Evolutionary conservation across 2,113 vertebrate genomes (phyloP).

Genomic region (Microtus montanus): DNA sequence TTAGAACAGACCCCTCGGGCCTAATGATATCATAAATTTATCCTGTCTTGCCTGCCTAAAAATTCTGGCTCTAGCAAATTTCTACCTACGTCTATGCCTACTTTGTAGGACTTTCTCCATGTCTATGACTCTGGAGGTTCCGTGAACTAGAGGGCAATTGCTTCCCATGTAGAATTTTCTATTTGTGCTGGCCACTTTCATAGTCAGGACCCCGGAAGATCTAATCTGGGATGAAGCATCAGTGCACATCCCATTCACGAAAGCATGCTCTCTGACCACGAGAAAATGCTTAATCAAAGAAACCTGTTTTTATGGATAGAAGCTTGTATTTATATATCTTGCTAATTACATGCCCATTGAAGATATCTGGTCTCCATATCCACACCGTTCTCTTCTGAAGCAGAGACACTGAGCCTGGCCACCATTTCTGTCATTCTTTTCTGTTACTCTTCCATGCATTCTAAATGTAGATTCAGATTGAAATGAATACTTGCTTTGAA

Average conservation of each 20-base stretch:
- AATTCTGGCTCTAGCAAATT: neutral
- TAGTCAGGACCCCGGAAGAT: neutral
- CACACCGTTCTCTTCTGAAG: neutral
- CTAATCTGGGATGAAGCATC: too few relatives aligned
- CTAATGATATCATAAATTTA: neutral
- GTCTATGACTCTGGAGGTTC: neutral
- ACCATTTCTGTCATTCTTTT: neutral
- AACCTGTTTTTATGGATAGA: neutral
- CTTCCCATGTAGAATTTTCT: neutral
- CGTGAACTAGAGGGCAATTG: neutral
- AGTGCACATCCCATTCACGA: fast-evolving
- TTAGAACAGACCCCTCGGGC: neutral
- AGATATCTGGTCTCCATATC: neutral
- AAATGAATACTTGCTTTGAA: neutral
- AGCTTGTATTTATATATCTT: neutral
- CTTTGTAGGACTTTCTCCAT: neutral
- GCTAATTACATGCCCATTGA: neutral
- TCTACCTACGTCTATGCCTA: neutral
- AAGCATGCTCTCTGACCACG: neutral
- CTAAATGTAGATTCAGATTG: neutral
- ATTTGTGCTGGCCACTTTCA: neutral
- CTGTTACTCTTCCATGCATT: neutral
- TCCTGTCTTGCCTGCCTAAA: neutral
- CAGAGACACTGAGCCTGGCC: neutral
- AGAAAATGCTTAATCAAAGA: neutral